Evolutionary conservation across 2,888 invertebrate species (phyloP).

Genomic region (Dioctria linearis): DNA sequence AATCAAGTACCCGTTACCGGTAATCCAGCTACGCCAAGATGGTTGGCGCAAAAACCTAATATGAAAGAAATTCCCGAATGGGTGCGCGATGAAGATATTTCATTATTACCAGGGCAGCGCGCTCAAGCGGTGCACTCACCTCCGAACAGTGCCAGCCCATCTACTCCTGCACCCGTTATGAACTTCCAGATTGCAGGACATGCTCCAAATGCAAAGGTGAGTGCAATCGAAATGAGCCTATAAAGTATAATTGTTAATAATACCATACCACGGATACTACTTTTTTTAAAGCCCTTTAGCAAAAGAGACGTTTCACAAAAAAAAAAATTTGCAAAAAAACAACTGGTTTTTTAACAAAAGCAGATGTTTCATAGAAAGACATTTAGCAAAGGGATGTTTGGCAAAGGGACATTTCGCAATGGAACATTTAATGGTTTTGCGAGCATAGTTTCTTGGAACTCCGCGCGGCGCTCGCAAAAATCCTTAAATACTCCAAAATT

Average conservation of each 20-base stretch:
- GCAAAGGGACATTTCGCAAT: too few relatives aligned
- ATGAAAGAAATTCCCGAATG: conserved; percentile 67
- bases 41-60: conserved; percentile 61
- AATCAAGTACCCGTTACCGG: conserved; percentile 60
- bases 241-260: neutral
- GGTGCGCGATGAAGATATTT: conserved; percentile 65
- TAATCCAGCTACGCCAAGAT: conserved; percentile 59
- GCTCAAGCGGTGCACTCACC: conserved; percentile 51
- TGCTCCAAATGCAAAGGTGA: conserved; percentile 57
- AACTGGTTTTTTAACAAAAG: too few relatives aligned
- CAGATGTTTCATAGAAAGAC: too few relatives aligned
- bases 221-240: neutral
- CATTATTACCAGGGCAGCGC: conserved; percentile 14
- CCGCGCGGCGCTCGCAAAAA: too few relatives aligned
- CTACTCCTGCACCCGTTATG: conserved; percentile 11
- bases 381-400: too few relatives aligned
- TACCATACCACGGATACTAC: neutral
- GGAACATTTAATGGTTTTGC: too few relatives aligned
- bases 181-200: conserved; percentile 59
- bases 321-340: too few relatives aligned
- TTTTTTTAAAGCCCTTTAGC: neutral
- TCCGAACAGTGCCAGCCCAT: conserved; percentile 11
- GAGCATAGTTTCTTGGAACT: too few relatives aligned
- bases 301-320: too few relatives aligned
- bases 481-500: too few relatives aligned